phyloP scores from a whole-genome alignment of 2,888 invertebrate species.

The Hirtodrosophila alboralis region DNA sequence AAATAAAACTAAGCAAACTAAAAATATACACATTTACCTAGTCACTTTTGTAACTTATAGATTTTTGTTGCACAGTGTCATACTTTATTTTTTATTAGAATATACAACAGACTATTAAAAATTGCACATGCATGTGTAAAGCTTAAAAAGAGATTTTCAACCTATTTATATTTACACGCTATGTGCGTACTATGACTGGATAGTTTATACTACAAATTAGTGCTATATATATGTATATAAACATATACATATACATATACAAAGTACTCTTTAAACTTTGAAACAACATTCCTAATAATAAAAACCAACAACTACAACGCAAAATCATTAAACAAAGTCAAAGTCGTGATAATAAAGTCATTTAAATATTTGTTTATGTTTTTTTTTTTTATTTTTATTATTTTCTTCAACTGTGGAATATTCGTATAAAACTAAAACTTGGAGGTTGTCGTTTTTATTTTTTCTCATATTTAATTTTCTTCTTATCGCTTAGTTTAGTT shows the following conservation, averaged over 20 bases:
- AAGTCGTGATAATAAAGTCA: conserved; percentile 61
- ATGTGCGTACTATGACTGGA: conserved; percentile 16
- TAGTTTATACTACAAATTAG: conserved; percentile 19
- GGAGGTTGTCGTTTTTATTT: conserved; percentile 1
- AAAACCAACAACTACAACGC: conserved; percentile 26
- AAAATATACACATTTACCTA: too few relatives aligned
- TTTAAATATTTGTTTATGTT: conserved; percentile 53
- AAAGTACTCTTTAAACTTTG: conserved; percentile 24
- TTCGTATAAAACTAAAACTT: not conserved
- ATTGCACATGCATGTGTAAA: conserved; percentile 34
- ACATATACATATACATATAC: conserved; percentile 3
- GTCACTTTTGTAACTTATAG: too few relatives aligned
- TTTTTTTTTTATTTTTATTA: not conserved
- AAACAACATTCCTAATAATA: conserved; percentile 40
- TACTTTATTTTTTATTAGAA: not conserved
- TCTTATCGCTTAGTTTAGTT: conserved; percentile 14
- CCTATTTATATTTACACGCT: conserved; percentile 16
- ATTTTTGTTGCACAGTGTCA: conserved; percentile 52
- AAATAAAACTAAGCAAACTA: too few relatives aligned
- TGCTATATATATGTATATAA: conserved; percentile 7
- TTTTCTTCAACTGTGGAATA: conserved; percentile 13
- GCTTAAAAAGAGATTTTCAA: conserved; percentile 5
- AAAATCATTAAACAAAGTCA: conserved; percentile 51
- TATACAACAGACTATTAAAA: conserved; percentile 12
- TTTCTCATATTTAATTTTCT: not conserved